Conservation (phyloP, 1,140 invertebrate genomes). For the Pseudomyrmex pallidus region DNA sequence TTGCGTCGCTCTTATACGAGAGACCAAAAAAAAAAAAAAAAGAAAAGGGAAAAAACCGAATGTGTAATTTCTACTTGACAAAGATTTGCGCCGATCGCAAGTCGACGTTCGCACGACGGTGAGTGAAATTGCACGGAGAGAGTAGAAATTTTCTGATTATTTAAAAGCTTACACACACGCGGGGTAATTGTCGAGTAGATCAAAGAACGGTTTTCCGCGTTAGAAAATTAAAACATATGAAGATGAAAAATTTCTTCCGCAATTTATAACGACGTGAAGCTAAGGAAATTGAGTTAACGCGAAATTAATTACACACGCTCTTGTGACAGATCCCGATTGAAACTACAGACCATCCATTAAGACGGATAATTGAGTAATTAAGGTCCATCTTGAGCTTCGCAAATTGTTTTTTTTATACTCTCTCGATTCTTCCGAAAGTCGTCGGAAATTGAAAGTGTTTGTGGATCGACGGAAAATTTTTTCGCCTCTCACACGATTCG, state of each 20-base stretch:
- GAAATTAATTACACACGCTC: slow-evolving; percentile 19
- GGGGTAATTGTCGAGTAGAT: neutral
- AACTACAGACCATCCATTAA: slow-evolving; percentile 30
- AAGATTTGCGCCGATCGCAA: neutral
- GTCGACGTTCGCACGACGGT: neutral
- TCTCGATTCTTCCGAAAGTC: slow-evolving; percentile 3
- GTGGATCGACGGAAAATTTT: neutral
- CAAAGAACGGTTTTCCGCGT: neutral
- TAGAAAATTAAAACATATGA: neutral
- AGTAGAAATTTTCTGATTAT: neutral
- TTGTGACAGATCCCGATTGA: slow-evolving; percentile 6
- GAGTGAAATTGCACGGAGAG: neutral
- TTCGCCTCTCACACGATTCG: neutral
- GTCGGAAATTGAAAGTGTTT: neutral
- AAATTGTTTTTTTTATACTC: neutral
- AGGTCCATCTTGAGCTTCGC: neutral
- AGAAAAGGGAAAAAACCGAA: neutral
- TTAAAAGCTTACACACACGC: neutral
- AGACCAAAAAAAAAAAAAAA: no score
- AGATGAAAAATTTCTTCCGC: slow-evolving; percentile 13
- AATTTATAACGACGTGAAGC: slow-evolving; percentile 12
- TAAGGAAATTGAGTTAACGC: slow-evolving; percentile 30
- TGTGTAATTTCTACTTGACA: slow-evolving; percentile 11
- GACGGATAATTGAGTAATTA: slow-evolving; percentile 44
- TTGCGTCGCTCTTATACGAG: slow-evolving; percentile 21